Evolutionary conservation across 2,888 invertebrate species (phyloP).

Genomic region (Drosophila pseudotakahashii): DNA sequence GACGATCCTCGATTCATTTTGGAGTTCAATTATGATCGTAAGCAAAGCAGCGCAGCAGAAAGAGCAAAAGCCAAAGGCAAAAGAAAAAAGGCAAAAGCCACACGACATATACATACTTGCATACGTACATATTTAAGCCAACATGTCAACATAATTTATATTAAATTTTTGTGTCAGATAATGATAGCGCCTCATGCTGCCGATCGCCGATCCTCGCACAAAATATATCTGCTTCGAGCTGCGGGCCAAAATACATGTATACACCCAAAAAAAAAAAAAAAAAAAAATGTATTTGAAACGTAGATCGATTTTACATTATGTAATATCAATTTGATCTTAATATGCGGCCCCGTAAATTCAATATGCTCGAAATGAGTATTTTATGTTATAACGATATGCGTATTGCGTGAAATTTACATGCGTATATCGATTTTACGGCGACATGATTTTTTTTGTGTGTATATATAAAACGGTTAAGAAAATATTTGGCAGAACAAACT

Average conservation of each 20-base stretch:
- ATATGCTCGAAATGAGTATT: no score
- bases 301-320: no score
- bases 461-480: background rate
- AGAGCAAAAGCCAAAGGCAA: conserved; percentile 6
- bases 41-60: conserved; percentile 26
- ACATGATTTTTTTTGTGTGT: no score
- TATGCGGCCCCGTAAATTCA: no score
- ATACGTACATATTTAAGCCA: conserved; percentile 73
- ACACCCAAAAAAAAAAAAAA: no score
- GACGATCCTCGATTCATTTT: conserved; percentile 19
- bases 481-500: background rate
- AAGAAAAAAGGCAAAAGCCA: conserved; percentile 9
- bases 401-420: no score
- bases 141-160: conserved; percentile 83
- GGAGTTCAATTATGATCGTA: conserved; percentile 29
- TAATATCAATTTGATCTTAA: no score
- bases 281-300: no score
- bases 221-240: conserved; percentile 10
- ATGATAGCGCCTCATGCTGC: conserved; percentile 78
- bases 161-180: conserved; percentile 81
- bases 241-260: background rate
- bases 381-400: no score
- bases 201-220: conserved; percentile 27
- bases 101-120: no score
- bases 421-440: no score